Base-by-base conservation (phyloP, 2,797 vertebrate genomes). In the Eupleurogrammus muticus region DNA sequence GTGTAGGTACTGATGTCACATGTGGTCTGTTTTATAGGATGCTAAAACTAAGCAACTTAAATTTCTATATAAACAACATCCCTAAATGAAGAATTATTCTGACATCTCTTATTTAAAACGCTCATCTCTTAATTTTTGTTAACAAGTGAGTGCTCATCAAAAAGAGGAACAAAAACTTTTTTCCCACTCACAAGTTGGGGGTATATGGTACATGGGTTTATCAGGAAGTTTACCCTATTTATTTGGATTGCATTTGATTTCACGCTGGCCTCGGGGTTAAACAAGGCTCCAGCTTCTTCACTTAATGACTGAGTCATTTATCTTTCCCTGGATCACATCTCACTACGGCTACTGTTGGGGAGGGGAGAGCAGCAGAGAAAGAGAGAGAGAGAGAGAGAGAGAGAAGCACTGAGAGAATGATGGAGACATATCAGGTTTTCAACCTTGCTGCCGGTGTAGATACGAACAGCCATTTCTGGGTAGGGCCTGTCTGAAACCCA, bases 351-450 rank as follows among this genome's bases (percentile, higher is more conserved):
- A 51, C 53, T 12, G 50, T 47, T 38, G 36, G 24, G 2, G 61
- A 68, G 61, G 32, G 52, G 28, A 24, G 47, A 60, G 44, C 7
- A 28, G 56, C 34, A 19, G 69, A 57, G 75, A 42, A 23, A n/a
- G 67, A 23, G n/a, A 55, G 59, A 66, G 66, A 46, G 38, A 14
- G 13, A 14, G 70, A 42, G 42, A 20, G 69, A n/a, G 23, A 57
- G 53, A 58, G 66, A 46, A 51, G 71, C 57, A 32, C 59, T n/a
- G 55, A 68, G 77, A 58, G 61, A 63, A 68, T 23, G 67, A 86
- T 65, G 79, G 86, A 86, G 44, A 67, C 78, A 1, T 85, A 90
- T 90, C 88, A 77, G 76, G 82, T 89, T 90, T 70, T 80, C 70
- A 71, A 66, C 66, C 73, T 75, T 36, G 59, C 73, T 83, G 82